phyloP scores from a whole-genome alignment of 2,113 vertebrate species.

The Rostratula benghalensis region DNA sequence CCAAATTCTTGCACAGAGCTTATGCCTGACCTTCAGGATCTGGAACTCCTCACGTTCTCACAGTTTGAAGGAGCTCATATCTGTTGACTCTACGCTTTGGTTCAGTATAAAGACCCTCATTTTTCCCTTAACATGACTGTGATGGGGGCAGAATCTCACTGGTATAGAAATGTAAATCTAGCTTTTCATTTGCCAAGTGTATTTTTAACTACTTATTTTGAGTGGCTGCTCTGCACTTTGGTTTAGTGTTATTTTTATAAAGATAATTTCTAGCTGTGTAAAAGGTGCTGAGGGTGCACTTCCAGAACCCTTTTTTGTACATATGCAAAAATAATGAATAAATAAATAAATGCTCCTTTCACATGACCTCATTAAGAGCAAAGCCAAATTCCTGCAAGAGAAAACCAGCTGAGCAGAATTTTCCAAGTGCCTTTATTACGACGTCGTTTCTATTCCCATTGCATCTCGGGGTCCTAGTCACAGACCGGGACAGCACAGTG shows the following conservation, averaged over 20 bases:
- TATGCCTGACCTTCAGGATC: background rate
- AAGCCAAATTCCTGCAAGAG: slow-evolving; percentile 36
- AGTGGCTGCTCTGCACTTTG: slow-evolving; percentile 29
- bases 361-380: slow-evolving; percentile 52
- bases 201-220: slow-evolving; percentile 53
- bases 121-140: background rate
- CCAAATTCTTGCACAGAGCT: background rate
- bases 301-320: slow-evolving; percentile 28
- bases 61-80: background rate
- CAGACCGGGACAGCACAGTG: background rate
- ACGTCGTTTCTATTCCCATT: slow-evolving; percentile 7
- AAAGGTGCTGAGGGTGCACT: slow-evolving; percentile 63
- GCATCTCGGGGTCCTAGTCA: background rate
- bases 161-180: background rate
- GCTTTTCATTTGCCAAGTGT: slow-evolving; percentile 40
- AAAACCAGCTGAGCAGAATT: slow-evolving; percentile 52
- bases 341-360: slow-evolving; percentile 50
- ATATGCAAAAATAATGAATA: slow-evolving; percentile 52
- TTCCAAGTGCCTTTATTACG: background rate
- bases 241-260: slow-evolving; percentile 55
- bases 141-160: background rate
- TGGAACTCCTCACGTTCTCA: background rate
- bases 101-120: background rate
- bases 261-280: slow-evolving; percentile 43
- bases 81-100: background rate